phyloP scores from a whole-genome alignment of 2,888 invertebrate species.

The Sthenelais limicola region DNA sequence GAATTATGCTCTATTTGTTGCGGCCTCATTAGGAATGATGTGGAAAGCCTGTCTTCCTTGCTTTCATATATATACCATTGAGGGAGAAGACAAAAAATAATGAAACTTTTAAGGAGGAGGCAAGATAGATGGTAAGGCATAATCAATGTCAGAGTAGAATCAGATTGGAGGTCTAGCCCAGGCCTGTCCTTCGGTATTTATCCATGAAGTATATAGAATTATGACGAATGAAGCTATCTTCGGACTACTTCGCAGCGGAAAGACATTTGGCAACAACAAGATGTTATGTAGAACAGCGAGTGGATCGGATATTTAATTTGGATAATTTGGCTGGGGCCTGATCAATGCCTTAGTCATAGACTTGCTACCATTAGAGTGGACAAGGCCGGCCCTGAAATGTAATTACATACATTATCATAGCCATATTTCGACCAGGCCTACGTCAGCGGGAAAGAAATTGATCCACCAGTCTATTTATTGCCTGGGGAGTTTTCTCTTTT shows the following conservation, averaged over 20 bases:
- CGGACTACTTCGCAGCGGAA: neutral
- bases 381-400: conserved; percentile 22
- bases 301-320: conserved; percentile 23
- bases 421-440: neutral
- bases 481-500: too few species aligned
- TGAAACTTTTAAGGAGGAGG: too few species aligned
- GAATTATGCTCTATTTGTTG: too few species aligned
- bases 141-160: too few species aligned
- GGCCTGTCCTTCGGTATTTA: conserved; percentile 25
- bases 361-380: conserved; percentile 15
- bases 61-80: too few species aligned
- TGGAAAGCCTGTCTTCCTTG: too few species aligned
- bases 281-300: conserved; percentile 30
- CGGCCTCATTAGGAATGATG: too few species aligned
- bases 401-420: conserved; percentile 28
- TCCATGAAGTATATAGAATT: conserved; percentile 35
- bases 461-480: conserved; percentile 32
- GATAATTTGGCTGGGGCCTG: conserved; percentile 17
- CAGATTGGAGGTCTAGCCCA: conserved; percentile 36
- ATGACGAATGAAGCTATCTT: conserved; percentile 22
- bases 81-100: too few species aligned
- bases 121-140: too few species aligned
- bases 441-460: conserved; percentile 13
- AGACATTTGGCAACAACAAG: conserved; percentile 37
- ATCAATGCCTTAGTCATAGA: conserved; percentile 36